phyloP scores from a whole-genome alignment of 2,113 vertebrate species.

The Nansenia antarctica region DNA sequence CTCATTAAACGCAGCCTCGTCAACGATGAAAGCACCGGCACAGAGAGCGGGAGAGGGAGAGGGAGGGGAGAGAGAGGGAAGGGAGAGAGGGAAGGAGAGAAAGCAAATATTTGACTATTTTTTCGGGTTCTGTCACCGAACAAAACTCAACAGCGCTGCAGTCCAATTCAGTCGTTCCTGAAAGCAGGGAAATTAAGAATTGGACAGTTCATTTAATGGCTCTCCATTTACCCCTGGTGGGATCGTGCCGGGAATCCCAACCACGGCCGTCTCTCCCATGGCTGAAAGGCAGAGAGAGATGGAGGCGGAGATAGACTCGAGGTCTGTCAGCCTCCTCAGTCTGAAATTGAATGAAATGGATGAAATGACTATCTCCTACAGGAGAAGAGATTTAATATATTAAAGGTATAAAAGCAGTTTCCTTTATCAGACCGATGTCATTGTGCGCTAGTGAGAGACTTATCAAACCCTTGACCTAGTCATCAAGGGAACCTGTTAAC shows the following conservation, averaged over 20 bases:
- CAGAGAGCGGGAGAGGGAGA: slow-evolving; percentile 4
- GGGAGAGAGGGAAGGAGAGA: slow-evolving; percentile 2
- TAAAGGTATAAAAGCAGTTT: too few relatives aligned
- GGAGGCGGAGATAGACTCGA: neutral
- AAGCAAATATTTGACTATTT: slow-evolving; percentile 32
- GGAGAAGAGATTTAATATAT: neutral
- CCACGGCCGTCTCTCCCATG: too few relatives aligned
- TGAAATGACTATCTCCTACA: neutral
- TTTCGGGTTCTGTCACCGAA: slow-evolving; percentile 28
- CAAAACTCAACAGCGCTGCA: slow-evolving; percentile 12
- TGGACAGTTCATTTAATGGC: slow-evolving; percentile 22
- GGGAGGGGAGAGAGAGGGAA: slow-evolving; percentile 12
- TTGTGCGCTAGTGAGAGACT: neutral
- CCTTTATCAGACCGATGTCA: neutral
- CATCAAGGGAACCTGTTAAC: too few relatives aligned
- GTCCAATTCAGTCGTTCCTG: slow-evolving; percentile 6
- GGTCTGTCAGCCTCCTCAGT: neutral
- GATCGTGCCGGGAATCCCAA: neutral
- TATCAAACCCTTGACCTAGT: neutral
- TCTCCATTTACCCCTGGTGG: slow-evolving; percentile 18
- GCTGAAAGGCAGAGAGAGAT: neutral
- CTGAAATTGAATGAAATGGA: neutral
- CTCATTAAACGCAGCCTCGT: slow-evolving; percentile 23
- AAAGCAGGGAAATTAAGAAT: slow-evolving; percentile 24
- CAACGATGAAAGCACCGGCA: slow-evolving; percentile 16